Base-by-base conservation (phyloP, 2,888 invertebrate species). In the Patella ulyssiponensis region DNA sequence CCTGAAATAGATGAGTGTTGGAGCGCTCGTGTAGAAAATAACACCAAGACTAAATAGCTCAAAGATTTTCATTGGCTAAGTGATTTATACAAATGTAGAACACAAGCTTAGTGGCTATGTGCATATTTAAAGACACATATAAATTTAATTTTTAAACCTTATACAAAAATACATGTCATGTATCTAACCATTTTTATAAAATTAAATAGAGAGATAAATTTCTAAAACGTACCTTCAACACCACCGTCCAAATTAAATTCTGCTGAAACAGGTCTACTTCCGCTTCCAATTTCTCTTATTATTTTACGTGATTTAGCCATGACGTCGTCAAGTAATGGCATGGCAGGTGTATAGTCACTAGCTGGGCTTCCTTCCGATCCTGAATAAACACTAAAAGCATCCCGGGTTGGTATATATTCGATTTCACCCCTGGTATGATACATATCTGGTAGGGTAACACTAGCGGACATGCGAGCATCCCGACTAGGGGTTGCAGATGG, bases 301-400 rank as follows among this genome's bases (percentile, higher is more conserved):
- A 90, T 89, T 79, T 93, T 93, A 79, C 94, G 88, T 51, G 93
- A 93, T 76, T 93, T 90, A 69, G 93, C 93, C 64, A 93, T 93
- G 91, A 94, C 93, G 88, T 94, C 94, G 71, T 93, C 93, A 79
- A 94, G 91, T 71, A 94, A 89, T 23, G 93, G 94, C 94, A 94
- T 94, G 23, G 93, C 93, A 17, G 93, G 93, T 9, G 92, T 91
- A 88, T 90, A 87, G 76, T 86, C 87, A 74, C 81, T 82, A 9
- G 88, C 86, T 5, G 88, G 87, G 78, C 87, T 89, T 51, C 83
- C 85, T 77, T 87, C 88, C 0, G 86, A 86, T 73, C 92, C 92
- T 14, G 92, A 91, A 73, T 92, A 92, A 85, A 92, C 92, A 20
- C 91, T 90, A 69, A 91, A 87, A 77, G 91, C 88, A 80, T 92